These are phyloP conservation scores for Spicauda simplicius DNA, from an alignment of 2,888 invertebrate genomes.

Conservation along the genomic window DNA sequence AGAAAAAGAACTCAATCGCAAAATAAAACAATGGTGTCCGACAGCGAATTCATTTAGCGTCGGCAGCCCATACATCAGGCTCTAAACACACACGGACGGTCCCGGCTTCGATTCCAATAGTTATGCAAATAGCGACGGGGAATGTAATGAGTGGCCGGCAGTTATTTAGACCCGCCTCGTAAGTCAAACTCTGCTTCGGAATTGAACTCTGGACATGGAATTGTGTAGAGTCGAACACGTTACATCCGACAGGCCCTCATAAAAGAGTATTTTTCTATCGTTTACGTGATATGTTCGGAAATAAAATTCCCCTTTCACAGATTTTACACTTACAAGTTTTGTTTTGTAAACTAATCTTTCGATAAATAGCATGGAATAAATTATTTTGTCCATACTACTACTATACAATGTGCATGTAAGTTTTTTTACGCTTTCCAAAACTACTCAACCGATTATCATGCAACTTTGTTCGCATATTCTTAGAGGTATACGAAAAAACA, in stretches of 20 bases:
- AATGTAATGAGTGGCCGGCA: slow-evolving; percentile 82
- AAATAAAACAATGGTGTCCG: slow-evolving; percentile 55
- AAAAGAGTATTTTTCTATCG: no score
- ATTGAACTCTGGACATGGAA: slow-evolving; percentile 57
- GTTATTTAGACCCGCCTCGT: slow-evolving; percentile 81
- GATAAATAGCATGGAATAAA: no score
- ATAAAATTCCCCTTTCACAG: no score
- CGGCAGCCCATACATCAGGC: slow-evolving; percentile 72
- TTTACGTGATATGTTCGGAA: no score
- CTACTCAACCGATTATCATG: no score
- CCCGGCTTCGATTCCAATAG: slow-evolving; percentile 80
- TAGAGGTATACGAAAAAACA: no score
- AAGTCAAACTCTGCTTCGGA: slow-evolving; percentile 78
- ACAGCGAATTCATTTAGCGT: slow-evolving; percentile 70
- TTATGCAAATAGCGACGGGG: slow-evolving; percentile 81
- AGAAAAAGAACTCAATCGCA: slow-evolving; percentile 44
- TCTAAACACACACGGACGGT: slow-evolving; percentile 77
- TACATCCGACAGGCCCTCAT: background rate
- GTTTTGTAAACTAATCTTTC: no score
- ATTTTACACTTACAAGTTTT: no score
- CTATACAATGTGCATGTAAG: no score
- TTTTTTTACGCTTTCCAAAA: no score
- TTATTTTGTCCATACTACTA: no score
- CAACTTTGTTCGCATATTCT: no score
- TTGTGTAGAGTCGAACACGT: slow-evolving; percentile 49